phyloP scores from a whole-genome alignment of 2,113 vertebrate species.

The Accipiter cooperii region DNA sequence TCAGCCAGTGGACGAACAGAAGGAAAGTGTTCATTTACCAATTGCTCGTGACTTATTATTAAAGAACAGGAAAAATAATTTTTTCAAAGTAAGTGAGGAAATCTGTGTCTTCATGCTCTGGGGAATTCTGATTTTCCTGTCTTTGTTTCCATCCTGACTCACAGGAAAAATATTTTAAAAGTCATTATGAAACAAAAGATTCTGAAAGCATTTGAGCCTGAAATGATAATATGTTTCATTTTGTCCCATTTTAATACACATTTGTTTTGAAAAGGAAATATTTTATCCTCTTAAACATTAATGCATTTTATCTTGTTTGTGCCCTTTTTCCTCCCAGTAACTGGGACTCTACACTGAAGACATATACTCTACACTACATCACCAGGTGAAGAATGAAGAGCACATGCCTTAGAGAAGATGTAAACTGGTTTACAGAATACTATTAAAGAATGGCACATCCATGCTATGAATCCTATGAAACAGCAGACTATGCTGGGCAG shows the following conservation, averaged over 20 bases:
- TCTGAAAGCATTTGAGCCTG: not conserved
- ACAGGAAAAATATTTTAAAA: conserved; percentile 17
- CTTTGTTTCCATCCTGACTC: conserved; percentile 16
- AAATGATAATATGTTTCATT: not conserved
- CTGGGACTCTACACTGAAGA: not conserved
- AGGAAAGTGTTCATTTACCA: not conserved
- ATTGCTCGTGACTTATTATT: not conserved
- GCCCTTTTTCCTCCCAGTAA: not conserved
- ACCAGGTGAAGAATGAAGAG: not conserved
- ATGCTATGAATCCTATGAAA: not conserved
- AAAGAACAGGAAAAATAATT: conserved; percentile 1
- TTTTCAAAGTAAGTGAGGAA: conserved; percentile 23
- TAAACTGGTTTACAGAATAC: not conserved
- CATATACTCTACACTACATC: not conserved
- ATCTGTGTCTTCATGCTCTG: not conserved
- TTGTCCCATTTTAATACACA: not conserved
- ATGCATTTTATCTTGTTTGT: not conserved
- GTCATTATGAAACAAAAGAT: not conserved
- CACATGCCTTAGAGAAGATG: not conserved
- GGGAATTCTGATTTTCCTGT: conserved; percentile 49
- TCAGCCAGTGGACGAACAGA: not conserved
- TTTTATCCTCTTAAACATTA: not conserved
- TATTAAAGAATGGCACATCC: not conserved
- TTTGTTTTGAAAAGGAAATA: not conserved
- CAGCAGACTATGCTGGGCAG: not conserved